Conservation (phyloP, 2,888 invertebrate species). For the Allolobophora icterica region DNA sequence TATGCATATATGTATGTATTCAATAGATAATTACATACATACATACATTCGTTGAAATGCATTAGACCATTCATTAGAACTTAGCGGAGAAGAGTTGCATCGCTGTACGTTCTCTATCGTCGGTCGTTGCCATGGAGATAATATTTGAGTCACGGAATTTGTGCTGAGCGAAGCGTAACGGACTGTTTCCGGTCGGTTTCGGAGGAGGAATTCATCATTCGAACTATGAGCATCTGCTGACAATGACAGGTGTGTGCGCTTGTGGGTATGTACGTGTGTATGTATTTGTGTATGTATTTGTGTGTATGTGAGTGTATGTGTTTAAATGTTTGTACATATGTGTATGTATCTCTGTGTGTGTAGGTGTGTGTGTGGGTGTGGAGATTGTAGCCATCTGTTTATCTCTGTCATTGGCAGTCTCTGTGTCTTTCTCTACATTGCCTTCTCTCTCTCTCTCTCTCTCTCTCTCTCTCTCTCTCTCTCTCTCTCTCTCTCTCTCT, state of each 20-base stretch:
- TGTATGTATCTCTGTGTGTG: too few species aligned
- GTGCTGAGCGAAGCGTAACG: not conserved
- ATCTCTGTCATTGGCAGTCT: not conserved
- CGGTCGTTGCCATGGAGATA: not conserved
- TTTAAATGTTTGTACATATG: too few species aligned
- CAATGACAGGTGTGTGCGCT: not conserved
- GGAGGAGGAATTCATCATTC: not conserved
- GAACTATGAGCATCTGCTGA: not conserved
- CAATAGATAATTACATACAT: too few species aligned
- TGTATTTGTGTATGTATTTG: too few species aligned
- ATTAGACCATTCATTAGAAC: too few species aligned
- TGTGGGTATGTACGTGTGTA: too few species aligned
- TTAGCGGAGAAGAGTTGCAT: too few species aligned
- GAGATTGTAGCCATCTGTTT: not conserved
- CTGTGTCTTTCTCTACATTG: not conserved
- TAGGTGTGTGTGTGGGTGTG: too few species aligned
- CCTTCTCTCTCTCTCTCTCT: not conserved
- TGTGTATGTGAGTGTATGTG: too few species aligned
- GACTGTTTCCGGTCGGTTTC: not conserved
- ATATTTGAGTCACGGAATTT: slow-evolving; percentile 17
- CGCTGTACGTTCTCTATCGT: too few species aligned
- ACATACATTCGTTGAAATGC: too few species aligned
- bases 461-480: not conserved
- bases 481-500: not conserved
- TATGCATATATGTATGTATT: too few species aligned